These are phyloP conservation scores for Drosophila prosaltans DNA, from an alignment of 1,140 invertebrate genomes.

Conservation along the genomic window DNA sequence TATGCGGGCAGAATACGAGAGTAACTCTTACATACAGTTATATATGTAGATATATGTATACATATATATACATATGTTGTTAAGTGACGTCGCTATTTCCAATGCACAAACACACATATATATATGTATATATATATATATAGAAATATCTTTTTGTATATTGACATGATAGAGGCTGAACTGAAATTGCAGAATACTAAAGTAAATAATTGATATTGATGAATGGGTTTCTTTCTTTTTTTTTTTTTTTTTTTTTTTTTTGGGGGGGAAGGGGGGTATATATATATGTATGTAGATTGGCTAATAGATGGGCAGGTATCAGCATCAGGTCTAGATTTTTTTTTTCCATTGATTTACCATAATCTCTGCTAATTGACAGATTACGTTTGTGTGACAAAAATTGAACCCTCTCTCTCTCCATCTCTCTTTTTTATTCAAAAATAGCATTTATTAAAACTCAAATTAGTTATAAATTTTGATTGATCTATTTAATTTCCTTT, in stretches of 20 bases:
- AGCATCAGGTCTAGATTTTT: background rate
- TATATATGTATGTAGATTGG: background rate
- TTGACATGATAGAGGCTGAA: constrained; percentile 5
- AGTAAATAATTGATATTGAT: constrained; percentile 12
- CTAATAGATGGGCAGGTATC: background rate
- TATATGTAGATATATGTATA: background rate
- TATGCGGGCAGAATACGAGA: constrained; percentile 57
- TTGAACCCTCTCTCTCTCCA: too few species aligned
- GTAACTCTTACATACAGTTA: constrained; percentile 5
- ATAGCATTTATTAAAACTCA: too few species aligned
- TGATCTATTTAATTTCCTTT: too few species aligned
- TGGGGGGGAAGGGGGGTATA: too few species aligned
- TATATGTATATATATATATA: background rate
- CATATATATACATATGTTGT: background rate
- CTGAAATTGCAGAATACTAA: background rate
- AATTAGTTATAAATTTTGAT: too few species aligned
- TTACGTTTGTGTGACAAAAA: too few species aligned
- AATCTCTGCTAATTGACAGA: too few species aligned
- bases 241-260: background rate
- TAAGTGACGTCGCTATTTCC: background rate
- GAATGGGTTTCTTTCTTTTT: background rate
- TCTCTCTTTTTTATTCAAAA: too few species aligned
- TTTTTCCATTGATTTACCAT: too few species aligned
- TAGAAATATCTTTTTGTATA: background rate
- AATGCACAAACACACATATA: background rate